Evolutionary conservation across 2,888 invertebrate species (phyloP), one percentile per base, ranked within the genome.

Genomic region (Dorcus parallelipipedus): DNA sequence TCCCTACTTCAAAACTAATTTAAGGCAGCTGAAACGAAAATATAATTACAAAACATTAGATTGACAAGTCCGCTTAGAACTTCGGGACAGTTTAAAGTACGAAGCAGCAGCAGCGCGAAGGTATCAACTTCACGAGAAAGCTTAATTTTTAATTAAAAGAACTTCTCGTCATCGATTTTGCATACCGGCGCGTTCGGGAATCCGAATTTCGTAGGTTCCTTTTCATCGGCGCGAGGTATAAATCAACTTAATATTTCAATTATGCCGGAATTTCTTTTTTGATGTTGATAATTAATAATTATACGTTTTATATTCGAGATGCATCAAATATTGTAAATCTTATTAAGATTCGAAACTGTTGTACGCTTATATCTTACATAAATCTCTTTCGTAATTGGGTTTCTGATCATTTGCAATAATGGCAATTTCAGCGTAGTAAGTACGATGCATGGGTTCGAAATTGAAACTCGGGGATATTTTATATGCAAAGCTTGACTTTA

Each of bases 401-500:
- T 59, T 59, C 49, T 55, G 59, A 59, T 59, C 56, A 59, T 59
- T 59, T 59, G 59, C 59, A 55, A 56, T 56, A 51, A 56, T 51
- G 45, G 56, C 56, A 14, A 40, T 20, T 45, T 23, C 45, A 14
- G 45, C 45, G 45, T 23, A 9, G 45, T 23, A 9, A 9, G 20
- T 39, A 41, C 51, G 51, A 50, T 51, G 56, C 50, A 49, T 50
- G 54, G 54, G 48, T 60, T 52, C 60, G 71, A 74, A 75, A 75
- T 74, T 74, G 75, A 74, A 64, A 74, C 74, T 70, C 71, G 64
- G 60, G 66, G 69, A 71, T 71, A 72, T 73, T 76, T 75, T 75
- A 74, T 76, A 76, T 76, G 75, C 75, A 76, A 75, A 76, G 73
- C 74, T 67, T 64, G 74, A 72, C 73, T 73, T 73, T 70, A 64